Percentiles rank a stretch among this genome's conserved stretches.
phyloP scores from a whole-genome alignment of 2,797 vertebrate genomes.

The Brachyrhaphis roseni region DNA sequence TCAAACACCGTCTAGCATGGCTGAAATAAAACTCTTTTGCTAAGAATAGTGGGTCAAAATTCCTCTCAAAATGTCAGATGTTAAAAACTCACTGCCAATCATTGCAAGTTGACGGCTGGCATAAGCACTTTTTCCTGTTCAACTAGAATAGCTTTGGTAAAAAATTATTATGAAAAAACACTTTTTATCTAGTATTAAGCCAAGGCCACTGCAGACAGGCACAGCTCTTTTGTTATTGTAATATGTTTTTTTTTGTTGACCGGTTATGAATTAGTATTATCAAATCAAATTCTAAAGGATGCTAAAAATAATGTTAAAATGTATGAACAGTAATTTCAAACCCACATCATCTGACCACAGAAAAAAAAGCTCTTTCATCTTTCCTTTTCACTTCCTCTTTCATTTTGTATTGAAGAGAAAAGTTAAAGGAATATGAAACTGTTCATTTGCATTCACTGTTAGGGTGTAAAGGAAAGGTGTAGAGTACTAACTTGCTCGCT shows the following conservation, averaged over 20 bases:
- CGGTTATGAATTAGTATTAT: background rate
- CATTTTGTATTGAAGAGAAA: constrained; percentile 12
- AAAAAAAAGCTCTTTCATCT: constrained; percentile 12
- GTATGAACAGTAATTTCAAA: background rate
- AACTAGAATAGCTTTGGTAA: background rate
- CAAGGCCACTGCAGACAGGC: background rate
- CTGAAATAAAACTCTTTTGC: background rate
- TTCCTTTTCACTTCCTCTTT: background rate
- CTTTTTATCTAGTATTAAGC: background rate
- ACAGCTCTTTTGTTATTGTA: background rate
- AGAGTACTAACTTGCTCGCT: constrained; percentile 7
- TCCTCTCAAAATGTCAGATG: background rate
- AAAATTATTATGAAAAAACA: background rate
- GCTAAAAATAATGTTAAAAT: background rate
- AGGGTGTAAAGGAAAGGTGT: constrained; percentile 14
- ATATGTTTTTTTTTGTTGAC: background rate
- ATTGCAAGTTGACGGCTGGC: background rate
- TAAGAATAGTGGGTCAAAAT: background rate
- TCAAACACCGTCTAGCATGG: no score
- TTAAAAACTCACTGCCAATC: background rate
- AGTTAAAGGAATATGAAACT: constrained; percentile 28
- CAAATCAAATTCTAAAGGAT: background rate
- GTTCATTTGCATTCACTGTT: constrained; percentile 46
- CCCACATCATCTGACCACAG: background rate
- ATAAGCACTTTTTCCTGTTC: no score